A percentile compares a stretch with the other conserved stretches of the same genome.
Evolutionary conservation across 2,797 vertebrate species (phyloP).

Genomic region (Corythornis leucogaster): DNA sequence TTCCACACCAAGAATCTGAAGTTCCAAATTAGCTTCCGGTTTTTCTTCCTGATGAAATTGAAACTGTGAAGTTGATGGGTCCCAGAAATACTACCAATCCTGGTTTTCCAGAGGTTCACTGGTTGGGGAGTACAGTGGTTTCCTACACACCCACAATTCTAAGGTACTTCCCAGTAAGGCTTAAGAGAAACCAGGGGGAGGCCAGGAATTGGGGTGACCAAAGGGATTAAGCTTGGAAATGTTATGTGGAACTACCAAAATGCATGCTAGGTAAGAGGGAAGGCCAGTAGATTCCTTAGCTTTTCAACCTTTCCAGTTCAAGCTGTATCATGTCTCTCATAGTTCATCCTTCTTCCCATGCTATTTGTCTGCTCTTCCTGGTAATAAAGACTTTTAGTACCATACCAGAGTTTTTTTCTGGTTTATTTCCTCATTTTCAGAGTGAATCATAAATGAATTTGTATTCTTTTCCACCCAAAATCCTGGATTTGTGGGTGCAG

Average conservation of each 20-base stretch:
- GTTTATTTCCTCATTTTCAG: background rate
- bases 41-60: background rate
- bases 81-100: background rate
- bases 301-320: background rate
- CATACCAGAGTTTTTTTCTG: background rate
- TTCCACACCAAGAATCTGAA: background rate
- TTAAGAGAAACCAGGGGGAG: constrained; percentile 4
- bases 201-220: background rate
- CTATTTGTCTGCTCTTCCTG: background rate
- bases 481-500: background rate
- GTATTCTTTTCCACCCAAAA: background rate
- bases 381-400: background rate
- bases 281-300: background rate
- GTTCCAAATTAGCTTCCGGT: background rate
- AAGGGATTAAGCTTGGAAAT: background rate
- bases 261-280: background rate
- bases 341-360: background rate
- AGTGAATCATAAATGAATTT: background rate
- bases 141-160: background rate
- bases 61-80: accelerated
- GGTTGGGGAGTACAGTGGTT: background rate
- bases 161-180: background rate
- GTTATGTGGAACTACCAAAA: background rate
- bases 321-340: background rate
- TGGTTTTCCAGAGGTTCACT: background rate